Evolutionary conservation across 2,888 invertebrate species (phyloP), one percentile per base, ranked within the genome.

Genomic region (Stenoptilia bipunctidactyla): DNA sequence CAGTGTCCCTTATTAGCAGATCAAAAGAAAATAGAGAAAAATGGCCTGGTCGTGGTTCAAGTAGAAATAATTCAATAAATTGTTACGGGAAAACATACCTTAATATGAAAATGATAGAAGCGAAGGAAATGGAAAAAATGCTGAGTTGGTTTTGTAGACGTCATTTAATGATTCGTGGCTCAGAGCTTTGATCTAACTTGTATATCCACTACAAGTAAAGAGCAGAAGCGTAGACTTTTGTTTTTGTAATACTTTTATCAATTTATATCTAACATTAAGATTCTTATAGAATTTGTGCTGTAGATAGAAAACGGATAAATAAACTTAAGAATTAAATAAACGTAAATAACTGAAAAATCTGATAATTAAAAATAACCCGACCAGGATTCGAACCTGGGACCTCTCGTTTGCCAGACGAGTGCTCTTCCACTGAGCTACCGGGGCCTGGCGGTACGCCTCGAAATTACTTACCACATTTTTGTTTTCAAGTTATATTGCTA

Each of bases 361-460:
- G n/a, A n/a, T n/a, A n/a, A n/a, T n/a, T 40, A 48, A 53, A 44
- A 40, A 43, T 37, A 20, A 1, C n/a, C 1, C 5, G 34, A 12
- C 36, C 20, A 15, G 27, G 27, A 33, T 37, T 37, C 33, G 34
- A 33, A 14, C 3, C 15, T 34, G 15, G 13, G n/a, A n/a, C n/a
- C n/a, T n/a, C n/a, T n/a, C n/a, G n/a, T n/a, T n/a, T n/a, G n/a
- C n/a, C n/a, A n/a, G n/a, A n/a, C n/a, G n/a, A n/a, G n/a, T n/a
- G n/a, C n/a, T n/a, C n/a, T n/a, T n/a, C n/a, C n/a, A n/a, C n/a
- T n/a, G n/a, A n/a, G n/a, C n/a, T n/a, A n/a, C n/a, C n/a, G n/a
- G n/a, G n/a, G n/a, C n/a, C n/a, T n/a, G n/a, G n/a, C n/a, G n/a
- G n/a, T n/a, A n/a, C n/a, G n/a, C n/a, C n/a, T n/a, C n/a, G n/a